Conservation (phyloP, 2,113 vertebrate genomes). For the Pteronura brasiliensis region DNA sequence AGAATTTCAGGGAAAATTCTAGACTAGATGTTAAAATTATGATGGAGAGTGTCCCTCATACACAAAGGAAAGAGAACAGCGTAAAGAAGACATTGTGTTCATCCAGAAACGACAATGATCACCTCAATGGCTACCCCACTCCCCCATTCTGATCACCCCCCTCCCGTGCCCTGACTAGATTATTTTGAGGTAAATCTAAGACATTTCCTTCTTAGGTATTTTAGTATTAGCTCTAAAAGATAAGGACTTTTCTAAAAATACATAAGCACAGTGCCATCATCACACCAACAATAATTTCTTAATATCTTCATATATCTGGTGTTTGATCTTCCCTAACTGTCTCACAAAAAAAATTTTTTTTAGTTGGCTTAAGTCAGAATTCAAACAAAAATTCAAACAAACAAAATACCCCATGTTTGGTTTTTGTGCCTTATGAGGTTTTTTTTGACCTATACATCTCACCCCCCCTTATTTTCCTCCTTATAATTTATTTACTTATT, state of each 20-base stretch:
- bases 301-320: background rate
- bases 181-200: background rate
- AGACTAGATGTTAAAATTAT: background rate
- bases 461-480: background rate
- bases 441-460: background rate
- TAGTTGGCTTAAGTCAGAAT: background rate
- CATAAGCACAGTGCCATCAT: background rate
- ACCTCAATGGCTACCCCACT: background rate
- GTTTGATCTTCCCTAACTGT: background rate
- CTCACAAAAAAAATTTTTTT: background rate
- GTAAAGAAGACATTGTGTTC: background rate
- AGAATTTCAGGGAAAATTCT: background rate
- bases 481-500: background rate
- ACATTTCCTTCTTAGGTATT: background rate
- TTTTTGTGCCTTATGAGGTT: background rate
- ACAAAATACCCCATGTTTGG: background rate
- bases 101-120: background rate
- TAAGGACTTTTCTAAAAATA: background rate
- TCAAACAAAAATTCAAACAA: background rate
- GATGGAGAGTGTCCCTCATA: background rate
- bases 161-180: background rate
- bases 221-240: background rate
- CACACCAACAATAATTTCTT: background rate
- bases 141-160: background rate
- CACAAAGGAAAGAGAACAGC: background rate